Percentiles rank a stretch among this genome's conserved stretches.
These are phyloP conservation scores for Pterocles orientalis DNA, from an alignment of 2,113 vertebrate species.

Conservation along the genomic window DNA sequence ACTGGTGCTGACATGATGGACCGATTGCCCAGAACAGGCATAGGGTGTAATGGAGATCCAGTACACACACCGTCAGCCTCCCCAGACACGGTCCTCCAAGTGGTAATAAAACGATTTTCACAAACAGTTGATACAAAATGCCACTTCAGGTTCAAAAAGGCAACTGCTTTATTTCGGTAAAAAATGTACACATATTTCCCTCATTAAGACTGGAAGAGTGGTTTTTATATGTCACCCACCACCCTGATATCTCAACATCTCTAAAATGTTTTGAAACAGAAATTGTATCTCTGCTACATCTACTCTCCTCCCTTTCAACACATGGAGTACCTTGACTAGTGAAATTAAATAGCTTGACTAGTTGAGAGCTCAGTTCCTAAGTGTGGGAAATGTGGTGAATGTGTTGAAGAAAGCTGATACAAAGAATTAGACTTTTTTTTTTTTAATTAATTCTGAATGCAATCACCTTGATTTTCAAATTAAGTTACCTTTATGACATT, in stretches of 20 bases:
- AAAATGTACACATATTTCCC: background rate
- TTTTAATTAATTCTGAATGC: background rate
- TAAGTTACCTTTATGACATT: background rate
- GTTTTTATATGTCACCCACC: background rate
- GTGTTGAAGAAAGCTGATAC: background rate
- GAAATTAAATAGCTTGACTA: background rate
- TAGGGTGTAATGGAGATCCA: background rate
- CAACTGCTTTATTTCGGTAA: background rate
- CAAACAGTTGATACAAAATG: background rate
- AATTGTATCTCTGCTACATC: background rate
- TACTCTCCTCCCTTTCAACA: background rate
- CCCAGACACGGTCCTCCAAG: background rate
- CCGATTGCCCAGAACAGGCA: background rate
- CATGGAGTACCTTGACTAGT: background rate
- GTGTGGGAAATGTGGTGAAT: background rate
- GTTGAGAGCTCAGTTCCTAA: background rate
- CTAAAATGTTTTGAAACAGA: background rate
- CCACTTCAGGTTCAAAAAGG: background rate
- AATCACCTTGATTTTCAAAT: background rate
- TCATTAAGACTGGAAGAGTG: background rate
- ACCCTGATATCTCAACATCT: background rate
- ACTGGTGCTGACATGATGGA: background rate
- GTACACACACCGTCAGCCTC: rapidly evolving
- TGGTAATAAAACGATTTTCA: background rate
- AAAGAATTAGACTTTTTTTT: rapidly evolving